A percentile compares a stretch with the other conserved stretches of the same genome.
These are phyloP conservation scores for Drosophila nigricruria DNA, from an alignment of 2,888 invertebrate species.

Conservation along the genomic window DNA sequence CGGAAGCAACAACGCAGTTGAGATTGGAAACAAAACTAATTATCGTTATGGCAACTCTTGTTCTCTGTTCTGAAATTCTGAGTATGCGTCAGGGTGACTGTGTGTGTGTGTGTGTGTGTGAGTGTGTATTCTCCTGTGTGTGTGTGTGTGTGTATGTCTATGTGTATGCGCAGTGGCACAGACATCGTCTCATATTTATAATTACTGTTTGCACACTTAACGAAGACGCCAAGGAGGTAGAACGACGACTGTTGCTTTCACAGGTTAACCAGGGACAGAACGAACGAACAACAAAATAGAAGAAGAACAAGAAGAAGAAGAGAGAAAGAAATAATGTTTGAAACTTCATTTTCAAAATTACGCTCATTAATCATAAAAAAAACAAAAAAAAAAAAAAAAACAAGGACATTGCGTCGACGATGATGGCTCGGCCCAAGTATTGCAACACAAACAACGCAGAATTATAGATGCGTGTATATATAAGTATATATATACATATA, in stretches of 20 bases:
- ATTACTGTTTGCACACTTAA: constrained; percentile 77
- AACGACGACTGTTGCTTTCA: constrained; percentile 26
- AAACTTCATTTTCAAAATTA: constrained; percentile 71
- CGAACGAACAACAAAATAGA: background rate
- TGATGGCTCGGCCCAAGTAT: constrained; percentile 17
- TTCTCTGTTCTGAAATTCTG: constrained; percentile 35
- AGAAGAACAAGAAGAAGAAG: background rate
- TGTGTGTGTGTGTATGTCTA: background rate
- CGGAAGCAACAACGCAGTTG: constrained; percentile 26
- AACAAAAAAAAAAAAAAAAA: constrained; percentile 21
- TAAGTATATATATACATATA: background rate
- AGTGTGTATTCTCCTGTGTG: background rate
- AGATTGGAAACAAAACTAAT: constrained; percentile 73
- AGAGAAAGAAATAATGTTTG: constrained; percentile 13
- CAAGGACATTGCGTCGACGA: constrained; percentile 20
- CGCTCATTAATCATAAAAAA: constrained; percentile 68
- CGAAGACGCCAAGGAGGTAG: constrained; percentile 50
- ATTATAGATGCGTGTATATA: constrained; percentile 37
- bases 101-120: constrained; percentile 6
- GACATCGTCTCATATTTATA: constrained; percentile 64
- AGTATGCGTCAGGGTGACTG: constrained; percentile 6
- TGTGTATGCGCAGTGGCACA: constrained; percentile 14
- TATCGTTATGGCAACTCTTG: constrained; percentile 71
- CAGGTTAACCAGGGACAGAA: constrained; percentile 12
- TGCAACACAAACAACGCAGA: constrained; percentile 14